Evolutionary conservation across 1,140 invertebrate genomes (phyloP).

Genomic region (Panagrolaimus sp.): DNA sequence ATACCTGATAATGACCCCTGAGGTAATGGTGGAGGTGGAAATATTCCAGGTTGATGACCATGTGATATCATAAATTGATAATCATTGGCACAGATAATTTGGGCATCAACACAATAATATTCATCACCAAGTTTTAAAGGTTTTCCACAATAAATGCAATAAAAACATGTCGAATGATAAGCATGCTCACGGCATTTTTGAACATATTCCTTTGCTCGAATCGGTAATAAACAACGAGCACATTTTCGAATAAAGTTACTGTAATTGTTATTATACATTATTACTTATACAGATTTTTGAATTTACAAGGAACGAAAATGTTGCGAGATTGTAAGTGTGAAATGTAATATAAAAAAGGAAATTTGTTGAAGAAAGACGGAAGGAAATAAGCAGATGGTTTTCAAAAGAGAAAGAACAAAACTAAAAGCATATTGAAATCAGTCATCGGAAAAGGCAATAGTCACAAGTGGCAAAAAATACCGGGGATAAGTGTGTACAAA

Average conservation of each 20-base stretch:
- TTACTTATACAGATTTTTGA: too few relatives aligned
- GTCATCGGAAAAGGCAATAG: too few relatives aligned
- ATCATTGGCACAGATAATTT: conserved; percentile 36
- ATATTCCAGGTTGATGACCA: not conserved
- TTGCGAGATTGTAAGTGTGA: too few relatives aligned
- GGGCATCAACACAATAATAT: conserved; percentile 27
- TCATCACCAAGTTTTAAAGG: conserved; percentile 27
- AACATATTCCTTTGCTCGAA: conserved; percentile 27
- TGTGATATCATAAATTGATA: conserved; percentile 17
- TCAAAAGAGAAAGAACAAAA: too few relatives aligned
- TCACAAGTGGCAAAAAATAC: too few relatives aligned
- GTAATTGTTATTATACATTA: not conserved
- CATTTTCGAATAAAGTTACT: conserved; percentile 26
- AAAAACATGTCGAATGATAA: conserved; percentile 34
- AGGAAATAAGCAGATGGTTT: too few relatives aligned
- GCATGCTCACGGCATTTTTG: conserved; percentile 14
- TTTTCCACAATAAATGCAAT: conserved; percentile 29
- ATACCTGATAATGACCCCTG: not conserved
- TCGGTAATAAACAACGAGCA: conserved; percentile 13
- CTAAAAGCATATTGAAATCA: too few relatives aligned
- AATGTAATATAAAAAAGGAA: too few relatives aligned
- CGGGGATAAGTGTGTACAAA: too few relatives aligned
- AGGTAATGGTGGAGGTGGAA: not conserved
- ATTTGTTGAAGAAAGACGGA: too few relatives aligned
- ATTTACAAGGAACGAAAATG: too few relatives aligned